These are phyloP conservation scores for Danio kyathit DNA, from an alignment of 2,797 vertebrate genomes.

Conservation along the genomic window DNA sequence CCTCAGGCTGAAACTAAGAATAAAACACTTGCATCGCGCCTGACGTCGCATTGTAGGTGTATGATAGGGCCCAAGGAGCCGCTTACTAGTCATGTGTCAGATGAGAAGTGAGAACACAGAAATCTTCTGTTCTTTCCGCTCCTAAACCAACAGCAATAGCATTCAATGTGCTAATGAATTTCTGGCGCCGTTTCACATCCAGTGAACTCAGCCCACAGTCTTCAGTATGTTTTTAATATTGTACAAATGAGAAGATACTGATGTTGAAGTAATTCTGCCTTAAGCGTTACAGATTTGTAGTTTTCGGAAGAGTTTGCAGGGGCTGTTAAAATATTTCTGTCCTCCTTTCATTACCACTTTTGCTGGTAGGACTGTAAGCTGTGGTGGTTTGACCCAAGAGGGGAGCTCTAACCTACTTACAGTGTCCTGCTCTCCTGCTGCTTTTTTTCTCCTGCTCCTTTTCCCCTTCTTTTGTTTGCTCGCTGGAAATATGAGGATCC, in stretches of 20 bases:
- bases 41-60: too few relatives aligned
- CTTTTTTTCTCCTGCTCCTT: slow-evolving; percentile 19
- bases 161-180: neutral
- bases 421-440: slow-evolving; percentile 30
- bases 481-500: slow-evolving; percentile 68
- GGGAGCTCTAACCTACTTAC: slow-evolving; percentile 47
- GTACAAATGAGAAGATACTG: neutral
- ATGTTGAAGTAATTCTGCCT: neutral
- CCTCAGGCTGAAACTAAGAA: too few relatives aligned
- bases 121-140: too few relatives aligned
- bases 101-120: too few relatives aligned
- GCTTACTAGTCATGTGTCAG: too few relatives aligned
- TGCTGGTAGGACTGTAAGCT: slow-evolving; percentile 16
- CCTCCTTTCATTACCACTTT: neutral
- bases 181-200: neutral
- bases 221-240: neutral
- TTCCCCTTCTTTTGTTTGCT: slow-evolving; percentile 61
- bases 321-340: slow-evolving; percentile 20
- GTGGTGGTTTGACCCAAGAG: slow-evolving; percentile 39
- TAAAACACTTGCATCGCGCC: too few relatives aligned
- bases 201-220: neutral
- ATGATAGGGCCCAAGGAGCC: too few relatives aligned
- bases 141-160: too few relatives aligned
- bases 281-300: neutral
- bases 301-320: neutral